Percentiles rank a stretch among this genome's conserved stretches.
These are phyloP conservation scores for Artibeus lituratus DNA, from an alignment of 2,797 vertebrate genomes.

Conservation along the genomic window DNA sequence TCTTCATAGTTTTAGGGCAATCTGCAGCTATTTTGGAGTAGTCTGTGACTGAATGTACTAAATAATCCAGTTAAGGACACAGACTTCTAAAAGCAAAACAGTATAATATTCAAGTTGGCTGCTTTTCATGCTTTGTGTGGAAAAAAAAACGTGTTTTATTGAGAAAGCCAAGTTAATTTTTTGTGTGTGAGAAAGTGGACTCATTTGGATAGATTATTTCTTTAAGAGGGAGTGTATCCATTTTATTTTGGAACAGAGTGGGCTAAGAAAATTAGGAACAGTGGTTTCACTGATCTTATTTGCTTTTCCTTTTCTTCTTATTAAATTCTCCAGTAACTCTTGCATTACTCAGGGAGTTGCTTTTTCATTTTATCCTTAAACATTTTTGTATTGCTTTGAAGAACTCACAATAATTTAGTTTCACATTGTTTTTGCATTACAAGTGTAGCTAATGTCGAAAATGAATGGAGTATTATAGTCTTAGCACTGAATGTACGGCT, in stretches of 20 bases:
- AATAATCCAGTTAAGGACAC: background rate
- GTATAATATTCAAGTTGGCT: background rate
- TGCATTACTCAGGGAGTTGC: background rate
- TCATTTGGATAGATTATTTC: constrained; percentile 26
- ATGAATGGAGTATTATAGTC: constrained; percentile 74
- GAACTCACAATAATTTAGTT: constrained; percentile 34
- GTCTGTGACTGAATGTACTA: background rate
- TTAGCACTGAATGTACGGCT: constrained; percentile 58
- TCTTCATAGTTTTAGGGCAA: background rate
- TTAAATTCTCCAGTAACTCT: constrained; percentile 1
- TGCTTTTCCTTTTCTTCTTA: background rate
- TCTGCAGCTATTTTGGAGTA: background rate
- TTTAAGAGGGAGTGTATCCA: background rate
- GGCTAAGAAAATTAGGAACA: constrained; percentile 21
- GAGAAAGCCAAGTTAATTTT: background rate
- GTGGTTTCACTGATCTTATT: background rate
- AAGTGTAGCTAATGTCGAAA: constrained; percentile 60
- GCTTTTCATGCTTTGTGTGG: background rate
- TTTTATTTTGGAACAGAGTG: constrained; percentile 21
- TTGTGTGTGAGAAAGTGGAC: background rate
- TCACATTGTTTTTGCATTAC: constrained; percentile 55
- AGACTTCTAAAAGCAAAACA: background rate
- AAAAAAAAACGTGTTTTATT: background rate
- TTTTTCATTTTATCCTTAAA: constrained; percentile 3
- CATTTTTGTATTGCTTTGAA: constrained; percentile 25